These are phyloP conservation scores for Eurypyga helias DNA, from an alignment of 2,113 vertebrate species.

Conservation along the genomic window DNA sequence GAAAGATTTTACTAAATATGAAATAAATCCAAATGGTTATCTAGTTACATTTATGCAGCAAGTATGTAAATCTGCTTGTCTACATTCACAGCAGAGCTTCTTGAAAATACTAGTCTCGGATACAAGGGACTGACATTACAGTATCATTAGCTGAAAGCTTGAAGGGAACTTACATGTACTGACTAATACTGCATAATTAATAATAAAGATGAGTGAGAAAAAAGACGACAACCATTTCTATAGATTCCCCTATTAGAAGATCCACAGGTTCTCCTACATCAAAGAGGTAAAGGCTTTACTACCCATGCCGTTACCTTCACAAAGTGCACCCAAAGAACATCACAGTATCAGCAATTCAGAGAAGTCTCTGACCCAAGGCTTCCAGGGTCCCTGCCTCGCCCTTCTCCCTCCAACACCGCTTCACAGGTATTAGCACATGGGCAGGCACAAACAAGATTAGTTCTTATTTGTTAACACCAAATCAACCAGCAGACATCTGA, in stretches of 20 bases:
- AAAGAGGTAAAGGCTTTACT: neutral
- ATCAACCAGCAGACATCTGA: neutral
- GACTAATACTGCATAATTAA: neutral
- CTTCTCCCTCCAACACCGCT: neutral
- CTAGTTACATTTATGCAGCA: neutral
- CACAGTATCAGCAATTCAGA: accelerated
- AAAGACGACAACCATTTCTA: neutral
- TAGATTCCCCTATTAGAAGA: neutral
- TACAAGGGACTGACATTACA: neutral
- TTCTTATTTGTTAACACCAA: neutral
- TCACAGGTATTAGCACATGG: accelerated
- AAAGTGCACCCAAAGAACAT: neutral
- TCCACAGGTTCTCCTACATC: neutral
- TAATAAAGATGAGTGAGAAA: neutral
- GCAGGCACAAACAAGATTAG: neutral
- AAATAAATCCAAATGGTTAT: neutral
- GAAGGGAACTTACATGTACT: neutral
- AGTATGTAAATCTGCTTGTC: neutral
- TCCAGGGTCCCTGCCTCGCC: neutral
- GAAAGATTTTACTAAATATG: neutral
- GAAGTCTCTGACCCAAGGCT: accelerated
- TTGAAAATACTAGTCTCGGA: neutral
- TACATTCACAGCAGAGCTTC: neutral
- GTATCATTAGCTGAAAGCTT: neutral
- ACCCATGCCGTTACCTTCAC: accelerated